Base-by-base conservation (phyloP, 2,888 invertebrate species). In the Zeuzera pyrina region DNA sequence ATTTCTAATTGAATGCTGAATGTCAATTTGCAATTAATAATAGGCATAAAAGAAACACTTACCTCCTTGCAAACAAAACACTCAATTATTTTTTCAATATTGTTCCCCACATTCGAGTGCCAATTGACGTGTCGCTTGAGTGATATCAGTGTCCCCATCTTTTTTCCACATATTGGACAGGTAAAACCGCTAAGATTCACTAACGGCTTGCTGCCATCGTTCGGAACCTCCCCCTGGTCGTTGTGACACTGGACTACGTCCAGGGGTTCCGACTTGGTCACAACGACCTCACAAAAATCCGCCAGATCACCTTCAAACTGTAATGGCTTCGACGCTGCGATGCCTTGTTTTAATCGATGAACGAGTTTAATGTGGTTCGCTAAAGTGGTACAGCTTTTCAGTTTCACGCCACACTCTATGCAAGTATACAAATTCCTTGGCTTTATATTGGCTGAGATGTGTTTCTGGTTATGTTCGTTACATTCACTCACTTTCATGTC, bases 251-350 rank as follows among this genome's bases (percentile, higher is more conserved):
- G 83, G 72, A 71, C 51, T 38, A 44, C 49, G 39, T 77, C 81
- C 78, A 77, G 76, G 54, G 83, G 83, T 69, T 84, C 84, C 77
- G 74, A 61, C 53, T 84, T 84, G 16, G 83, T 74, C 77, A 84
- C 84, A 76, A 84, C 84, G 76, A 84, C 83, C 45, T 84, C 84
- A 73, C 84, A 84, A 79, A 84, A 84, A 77, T 83, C 84, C 76
- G 83, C 71, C 63, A 73, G 49, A 39, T 83, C 64, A 2, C 52
- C 44, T 1, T 47, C 30, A 30, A 46, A 39, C 22, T 49, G 43
- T 15, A 47, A 24, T 23, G 40, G 31, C 23, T 50, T 56, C 21
- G 59, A 49, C 31, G 56, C 45, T 43, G 22, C 48, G 42, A 40
- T 64, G 66, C 58, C 57, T 38, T 71, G 55, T 36, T 54, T 58